Percentiles rank a stretch among this genome's conserved stretches.
Conservation (phyloP, 2,797 vertebrate genomes). For the Clarias platycephalus region DNA sequence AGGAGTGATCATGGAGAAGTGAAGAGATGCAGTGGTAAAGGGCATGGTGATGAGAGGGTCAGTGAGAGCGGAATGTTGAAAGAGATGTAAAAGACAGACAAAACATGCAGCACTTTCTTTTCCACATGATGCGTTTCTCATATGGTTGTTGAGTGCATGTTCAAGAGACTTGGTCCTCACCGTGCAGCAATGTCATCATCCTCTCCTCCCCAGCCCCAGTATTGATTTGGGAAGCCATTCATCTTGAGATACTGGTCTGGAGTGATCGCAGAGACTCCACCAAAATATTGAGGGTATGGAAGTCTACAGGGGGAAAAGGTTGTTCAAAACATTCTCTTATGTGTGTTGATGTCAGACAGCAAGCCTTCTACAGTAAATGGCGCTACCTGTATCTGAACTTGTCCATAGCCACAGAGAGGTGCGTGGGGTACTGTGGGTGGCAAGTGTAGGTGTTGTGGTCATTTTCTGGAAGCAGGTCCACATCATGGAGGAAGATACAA, state of each 20-base stretch:
- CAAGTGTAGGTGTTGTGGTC: constrained; percentile 96
- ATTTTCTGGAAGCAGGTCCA: constrained; percentile 93
- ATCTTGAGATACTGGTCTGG: constrained; percentile 97
- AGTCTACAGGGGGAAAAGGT: constrained; percentile 70
- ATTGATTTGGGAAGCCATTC: constrained; percentile 95
- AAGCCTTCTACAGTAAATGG: not conserved
- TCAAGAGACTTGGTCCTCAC: constrained; percentile 68
- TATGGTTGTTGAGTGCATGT: constrained; percentile 3
- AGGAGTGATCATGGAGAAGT: constrained; percentile 56
- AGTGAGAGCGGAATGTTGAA: constrained; percentile 46
- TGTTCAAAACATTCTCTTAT: not conserved
- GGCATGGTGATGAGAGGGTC: constrained; percentile 53
- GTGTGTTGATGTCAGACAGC: not conserved
- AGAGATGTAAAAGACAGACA: constrained; percentile 38
- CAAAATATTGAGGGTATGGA: constrained; percentile 92
- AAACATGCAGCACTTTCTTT: constrained; percentile 33
- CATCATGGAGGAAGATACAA: constrained; percentile 92
- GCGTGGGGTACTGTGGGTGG: constrained; percentile 87
- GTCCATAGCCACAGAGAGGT: constrained; percentile 94
- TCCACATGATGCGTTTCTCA: constrained; percentile 23
- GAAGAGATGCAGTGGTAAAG: constrained; percentile 67
- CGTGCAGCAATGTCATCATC: constrained; percentile 94
- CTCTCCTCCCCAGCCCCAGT: constrained; percentile 97
- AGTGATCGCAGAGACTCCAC: constrained; percentile 91
- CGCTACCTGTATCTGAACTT: constrained; percentile 92